Evolutionary conservation across 2,113 vertebrate species (phyloP), one percentile per base, ranked within the genome.

Genomic region (Archilochus colubris): DNA sequence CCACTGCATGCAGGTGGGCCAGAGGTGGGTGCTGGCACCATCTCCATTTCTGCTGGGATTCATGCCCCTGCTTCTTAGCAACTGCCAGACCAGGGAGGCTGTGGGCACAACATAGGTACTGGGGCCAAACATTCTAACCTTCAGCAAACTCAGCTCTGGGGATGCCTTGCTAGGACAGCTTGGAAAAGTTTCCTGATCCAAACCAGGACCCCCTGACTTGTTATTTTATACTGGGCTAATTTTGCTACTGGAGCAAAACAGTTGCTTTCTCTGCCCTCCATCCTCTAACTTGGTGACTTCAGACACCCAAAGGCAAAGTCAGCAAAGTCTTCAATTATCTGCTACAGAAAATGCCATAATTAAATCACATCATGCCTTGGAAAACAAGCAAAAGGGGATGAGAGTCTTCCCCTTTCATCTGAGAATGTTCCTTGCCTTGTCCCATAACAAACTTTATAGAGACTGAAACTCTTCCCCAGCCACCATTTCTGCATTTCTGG

Each of bases 51-150:
- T 2, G 2, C 8, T 2, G 9, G 74, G 48, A 83, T 72, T 17
- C 2, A 2, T 33, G 30, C 30, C 73, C 53, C 43, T 22, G 44
- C 36, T 74, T 64, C 57, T 40, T 9, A 24, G 93, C 2, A 38
- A 59, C 58, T 82, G 90, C 50, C 10, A 23, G 80, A 62, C n/a
- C 74, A 72, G 22, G 48, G 62, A 88, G 70, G 55, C 53, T 80
- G 67, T 1, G 4, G 54, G 36, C 51, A 27, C 24, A 4, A 5
- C 30, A 10, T 23, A 33, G 8, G 3, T 0, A 0, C 55, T 57
- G 61, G 0, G 1, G 25, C 51, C 82, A 38, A 15, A 16, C 2
- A 6, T 40, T 14, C 38, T 53, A 74, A 72, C 2, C 8, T 57
- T 5, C 5, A 30, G 24, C 48, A 82, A 92, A 74, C 14, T 58